Base-by-base conservation (phyloP, 2,113 vertebrate species). In the zebrafish (Danio rerio) region DNA sequence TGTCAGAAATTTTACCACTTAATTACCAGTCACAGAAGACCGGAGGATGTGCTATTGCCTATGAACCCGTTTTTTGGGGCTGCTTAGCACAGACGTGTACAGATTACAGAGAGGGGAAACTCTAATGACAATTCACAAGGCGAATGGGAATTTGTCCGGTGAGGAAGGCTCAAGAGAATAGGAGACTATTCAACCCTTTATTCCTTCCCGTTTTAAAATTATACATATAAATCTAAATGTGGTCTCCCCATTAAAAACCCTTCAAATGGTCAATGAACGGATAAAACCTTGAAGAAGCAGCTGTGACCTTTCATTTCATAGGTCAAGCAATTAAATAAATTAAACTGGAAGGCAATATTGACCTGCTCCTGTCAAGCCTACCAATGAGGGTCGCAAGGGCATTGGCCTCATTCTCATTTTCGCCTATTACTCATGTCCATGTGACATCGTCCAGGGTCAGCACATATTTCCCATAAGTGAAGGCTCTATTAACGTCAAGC, bases 1-100 rank as follows among this genome's bases (percentile, higher is more conserved):
- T 55, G 82, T 87, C 84, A 87, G 75, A 78, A 80, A 81, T 81
- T 83, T 77, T 83, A 81, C 74, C 69, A 87, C 86, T 80, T 87
- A 87, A 87, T 85, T 85, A 85, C 72, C 81, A 66, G 83, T 82
- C 84, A 87, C 47, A 20, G 84, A 81, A 61, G 83, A 79, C 63
- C 74, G 65, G 80, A 66, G 74, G 75, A 68, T 52, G 47, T 68
- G 78, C 78, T 58, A 58, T 70, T 66, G 77, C 82, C 61, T 61
- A 70, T 53, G 66, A 82, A 81, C 59, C 43, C 16, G 13, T 61
- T 85, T 84, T 82, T 82, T 31, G 31, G 70, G 74, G 62, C 73
- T 83, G 77, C 21, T 87, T 85, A 72, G 73, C 62, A 55, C 45
- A 63, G 82, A 87, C 80, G 84, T 88, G 86, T 74, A 55, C 59